A percentile compares a stretch with the other conserved stretches of the same genome.
These are phyloP conservation scores for Leptinotarsa tumamoca DNA, from an alignment of 2,888 invertebrate genomes.

Conservation along the genomic window DNA sequence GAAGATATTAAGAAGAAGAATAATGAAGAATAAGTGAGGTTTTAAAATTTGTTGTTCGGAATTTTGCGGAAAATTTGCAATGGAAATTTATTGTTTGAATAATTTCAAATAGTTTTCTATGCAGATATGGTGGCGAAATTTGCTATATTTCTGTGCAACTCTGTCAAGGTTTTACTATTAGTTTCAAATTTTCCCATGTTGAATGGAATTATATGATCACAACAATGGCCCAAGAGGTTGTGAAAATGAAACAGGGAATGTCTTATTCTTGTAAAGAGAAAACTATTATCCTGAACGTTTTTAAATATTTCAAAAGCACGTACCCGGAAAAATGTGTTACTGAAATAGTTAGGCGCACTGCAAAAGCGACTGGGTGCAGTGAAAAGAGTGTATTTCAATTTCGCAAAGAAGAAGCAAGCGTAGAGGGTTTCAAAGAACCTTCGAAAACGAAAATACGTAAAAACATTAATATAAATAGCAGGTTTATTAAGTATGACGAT, in stretches of 20 bases:
- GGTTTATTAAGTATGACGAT: slow-evolving; percentile 63
- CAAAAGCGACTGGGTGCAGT: slow-evolving; percentile 65
- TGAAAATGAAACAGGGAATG: slow-evolving; percentile 66
- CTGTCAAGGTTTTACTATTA: not conserved
- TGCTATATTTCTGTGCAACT: not conserved
- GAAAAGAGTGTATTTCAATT: slow-evolving; percentile 65
- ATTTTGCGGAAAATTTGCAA: too few relatives aligned
- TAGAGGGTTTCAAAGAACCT: slow-evolving; percentile 63
- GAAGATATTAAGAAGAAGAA: too few relatives aligned
- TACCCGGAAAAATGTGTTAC: slow-evolving; percentile 62
- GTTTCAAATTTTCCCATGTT: not conserved
- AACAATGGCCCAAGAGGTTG: slow-evolving; percentile 56
- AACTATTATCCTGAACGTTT: slow-evolving; percentile 65
- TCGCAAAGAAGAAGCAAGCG: slow-evolving; percentile 64
- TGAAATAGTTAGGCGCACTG: slow-evolving; percentile 61
- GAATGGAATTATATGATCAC: not conserved
- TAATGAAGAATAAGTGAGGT: too few relatives aligned
- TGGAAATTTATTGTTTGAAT: too few relatives aligned
- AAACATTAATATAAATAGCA: slow-evolving; percentile 63
- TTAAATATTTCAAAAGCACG: slow-evolving; percentile 62
- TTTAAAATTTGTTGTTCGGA: too few relatives aligned
- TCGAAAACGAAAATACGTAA: slow-evolving; percentile 63
- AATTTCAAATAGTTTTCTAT: too few relatives aligned
- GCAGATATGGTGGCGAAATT: too few relatives aligned
- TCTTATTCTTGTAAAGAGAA: slow-evolving; percentile 65